A percentile compares a stretch with the other conserved stretches of the same genome.
Evolutionary conservation across 2,888 invertebrate species (phyloP).

Genomic region (Agriopis marginaria): DNA sequence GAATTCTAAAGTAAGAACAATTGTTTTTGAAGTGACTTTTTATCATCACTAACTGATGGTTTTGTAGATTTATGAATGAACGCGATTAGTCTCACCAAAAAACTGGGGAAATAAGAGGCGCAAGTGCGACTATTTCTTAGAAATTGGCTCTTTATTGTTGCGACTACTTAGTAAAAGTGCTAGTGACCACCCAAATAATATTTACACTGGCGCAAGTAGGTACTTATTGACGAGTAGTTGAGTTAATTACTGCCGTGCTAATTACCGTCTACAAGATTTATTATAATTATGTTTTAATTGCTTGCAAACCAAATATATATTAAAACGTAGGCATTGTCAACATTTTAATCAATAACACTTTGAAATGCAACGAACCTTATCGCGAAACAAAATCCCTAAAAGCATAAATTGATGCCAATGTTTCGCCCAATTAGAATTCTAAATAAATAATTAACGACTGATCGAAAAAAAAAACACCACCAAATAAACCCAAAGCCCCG

Average conservation of each 20-base stretch:
- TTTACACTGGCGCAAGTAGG: too few relatives aligned
- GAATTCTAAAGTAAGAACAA: neutral
- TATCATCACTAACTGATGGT: neutral
- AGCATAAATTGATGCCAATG: constrained; percentile 36
- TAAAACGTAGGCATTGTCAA: neutral
- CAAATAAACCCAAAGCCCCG: constrained; percentile 43
- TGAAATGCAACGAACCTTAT: neutral
- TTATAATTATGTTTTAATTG: neutral
- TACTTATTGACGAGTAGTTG: too few relatives aligned
- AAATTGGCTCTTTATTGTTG: neutral
- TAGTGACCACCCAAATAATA: too few relatives aligned
- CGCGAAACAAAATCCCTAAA: constrained; percentile 8
- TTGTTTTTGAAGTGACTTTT: neutral
- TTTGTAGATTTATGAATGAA: constrained; percentile 24
- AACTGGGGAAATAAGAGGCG: neutral
- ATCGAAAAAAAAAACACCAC: constrained; percentile 21
- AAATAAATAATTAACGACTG: constrained; percentile 40
- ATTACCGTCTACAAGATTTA: too few relatives aligned
- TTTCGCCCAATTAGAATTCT: constrained; percentile 40
- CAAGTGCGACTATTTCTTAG: neutral
- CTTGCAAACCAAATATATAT: neutral
- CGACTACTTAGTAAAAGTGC: too few relatives aligned
- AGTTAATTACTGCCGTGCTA: too few relatives aligned
- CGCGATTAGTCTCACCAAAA: constrained; percentile 7
- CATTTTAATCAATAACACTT: neutral